Conservation (phyloP, 1,140 invertebrate genomes). For the Solen grandis region DNA sequence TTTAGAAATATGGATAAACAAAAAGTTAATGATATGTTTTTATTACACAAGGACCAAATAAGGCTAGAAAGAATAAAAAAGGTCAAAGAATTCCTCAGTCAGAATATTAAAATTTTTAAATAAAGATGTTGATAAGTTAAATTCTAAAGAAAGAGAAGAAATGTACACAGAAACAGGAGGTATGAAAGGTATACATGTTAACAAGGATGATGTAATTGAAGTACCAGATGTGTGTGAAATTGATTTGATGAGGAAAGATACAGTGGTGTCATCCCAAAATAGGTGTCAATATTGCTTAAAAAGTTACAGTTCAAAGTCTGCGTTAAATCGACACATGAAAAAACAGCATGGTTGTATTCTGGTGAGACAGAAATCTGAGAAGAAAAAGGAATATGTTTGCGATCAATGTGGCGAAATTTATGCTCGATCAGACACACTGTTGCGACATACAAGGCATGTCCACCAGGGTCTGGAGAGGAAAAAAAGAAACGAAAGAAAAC, state of each 20-base stretch:
- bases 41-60: too few species aligned
- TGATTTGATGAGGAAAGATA: neutral
- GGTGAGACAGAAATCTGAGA: neutral
- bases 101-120: too few species aligned
- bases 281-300: neutral
- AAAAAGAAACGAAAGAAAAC: neutral
- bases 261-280: neutral
- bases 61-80: too few species aligned
- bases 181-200: too few species aligned
- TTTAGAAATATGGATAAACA: too few species aligned
- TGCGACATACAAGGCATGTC: neutral
- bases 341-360: conserved; percentile 5
- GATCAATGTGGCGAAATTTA: conserved; percentile 7
- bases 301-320: neutral
- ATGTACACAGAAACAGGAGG: too few species aligned
- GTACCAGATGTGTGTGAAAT: too few species aligned
- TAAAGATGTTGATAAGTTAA: too few species aligned
- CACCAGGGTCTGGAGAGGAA: neutral
- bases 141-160: too few species aligned
- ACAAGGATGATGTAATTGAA: too few species aligned
- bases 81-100: too few species aligned
- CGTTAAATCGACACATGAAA: neutral
- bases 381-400: neutral
- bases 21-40: too few species aligned
- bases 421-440: neutral